Conservation (phyloP, 2,888 invertebrate species). For the Amphiduros pacificus region DNA sequence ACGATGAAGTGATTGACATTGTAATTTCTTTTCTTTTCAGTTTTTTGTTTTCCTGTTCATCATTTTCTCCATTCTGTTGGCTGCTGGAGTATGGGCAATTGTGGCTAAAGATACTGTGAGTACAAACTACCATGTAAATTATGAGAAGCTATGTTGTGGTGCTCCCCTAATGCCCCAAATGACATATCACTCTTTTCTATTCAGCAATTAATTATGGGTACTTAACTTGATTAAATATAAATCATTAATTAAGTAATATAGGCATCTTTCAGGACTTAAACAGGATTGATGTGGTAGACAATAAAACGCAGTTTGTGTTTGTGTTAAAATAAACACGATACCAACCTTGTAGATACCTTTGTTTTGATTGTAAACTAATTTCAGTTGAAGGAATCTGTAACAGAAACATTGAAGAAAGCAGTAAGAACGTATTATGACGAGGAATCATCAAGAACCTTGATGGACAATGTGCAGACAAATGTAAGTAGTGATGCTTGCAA, state of each 20-base stretch:
- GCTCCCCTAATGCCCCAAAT: not conserved
- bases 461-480: constrained; percentile 41
- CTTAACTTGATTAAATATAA: too few relatives aligned
- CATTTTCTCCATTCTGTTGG: constrained; percentile 77
- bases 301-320: too few relatives aligned
- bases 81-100: constrained; percentile 77
- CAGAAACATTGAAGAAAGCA: constrained; percentile 37
- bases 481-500: constrained; percentile 29
- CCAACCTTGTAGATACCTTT: too few relatives aligned
- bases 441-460: constrained; percentile 32
- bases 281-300: too few relatives aligned
- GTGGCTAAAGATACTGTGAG: constrained; percentile 67
- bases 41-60: constrained; percentile 78
- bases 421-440: constrained; percentile 37
- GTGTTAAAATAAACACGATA: too few relatives aligned
- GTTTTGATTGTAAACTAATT: too few relatives aligned
- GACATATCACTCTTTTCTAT: not conserved
- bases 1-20: not conserved
- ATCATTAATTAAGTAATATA: too few relatives aligned
- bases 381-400: constrained; percentile 36
- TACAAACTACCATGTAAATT: too few relatives aligned
- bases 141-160: constrained; percentile 26
- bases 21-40: constrained; percentile 61
- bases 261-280: too few relatives aligned
- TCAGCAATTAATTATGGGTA: too few relatives aligned